Percentiles rank a stretch among this genome's conserved stretches.
Evolutionary conservation across 1,140 invertebrate species (phyloP).

Genomic region (Neodiprion lecontei): DNA sequence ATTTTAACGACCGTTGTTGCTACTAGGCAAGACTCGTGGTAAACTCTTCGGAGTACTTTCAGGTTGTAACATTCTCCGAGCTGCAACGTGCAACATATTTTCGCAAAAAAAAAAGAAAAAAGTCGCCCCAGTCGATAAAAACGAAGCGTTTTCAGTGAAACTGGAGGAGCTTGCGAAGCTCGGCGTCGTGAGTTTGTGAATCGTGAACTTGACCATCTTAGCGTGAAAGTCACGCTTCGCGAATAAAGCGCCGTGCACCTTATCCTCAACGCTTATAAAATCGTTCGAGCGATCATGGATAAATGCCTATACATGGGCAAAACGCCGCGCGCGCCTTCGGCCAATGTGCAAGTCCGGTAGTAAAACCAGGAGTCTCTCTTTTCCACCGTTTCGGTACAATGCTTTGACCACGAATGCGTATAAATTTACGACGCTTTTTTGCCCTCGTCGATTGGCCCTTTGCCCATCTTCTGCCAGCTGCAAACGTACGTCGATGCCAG

Average conservation of each 20-base stretch:
- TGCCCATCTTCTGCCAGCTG: background rate
- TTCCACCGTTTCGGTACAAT: background rate
- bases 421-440: background rate
- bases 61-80: too few species aligned
- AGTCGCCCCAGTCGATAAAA: background rate
- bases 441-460: background rate
- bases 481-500: background rate
- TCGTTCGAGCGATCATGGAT: background rate
- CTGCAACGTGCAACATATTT: background rate
- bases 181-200: background rate
- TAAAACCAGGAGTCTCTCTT: background rate
- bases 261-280: background rate
- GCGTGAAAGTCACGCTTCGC: conserved; percentile 15
- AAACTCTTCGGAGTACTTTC: too few species aligned
- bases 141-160: background rate
- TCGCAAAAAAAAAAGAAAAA: background rate
- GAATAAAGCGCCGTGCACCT: background rate
- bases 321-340: too few species aligned
- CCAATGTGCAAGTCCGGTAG: background rate
- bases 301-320: background rate
- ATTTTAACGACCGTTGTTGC: too few species aligned
- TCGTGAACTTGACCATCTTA: background rate
- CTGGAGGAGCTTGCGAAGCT: too few species aligned
- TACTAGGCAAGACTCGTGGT: too few species aligned
- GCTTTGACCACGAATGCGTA: background rate